These are phyloP conservation scores for Drosophila mimetica DNA, from an alignment of 2,888 invertebrate species.

Conservation along the genomic window DNA sequence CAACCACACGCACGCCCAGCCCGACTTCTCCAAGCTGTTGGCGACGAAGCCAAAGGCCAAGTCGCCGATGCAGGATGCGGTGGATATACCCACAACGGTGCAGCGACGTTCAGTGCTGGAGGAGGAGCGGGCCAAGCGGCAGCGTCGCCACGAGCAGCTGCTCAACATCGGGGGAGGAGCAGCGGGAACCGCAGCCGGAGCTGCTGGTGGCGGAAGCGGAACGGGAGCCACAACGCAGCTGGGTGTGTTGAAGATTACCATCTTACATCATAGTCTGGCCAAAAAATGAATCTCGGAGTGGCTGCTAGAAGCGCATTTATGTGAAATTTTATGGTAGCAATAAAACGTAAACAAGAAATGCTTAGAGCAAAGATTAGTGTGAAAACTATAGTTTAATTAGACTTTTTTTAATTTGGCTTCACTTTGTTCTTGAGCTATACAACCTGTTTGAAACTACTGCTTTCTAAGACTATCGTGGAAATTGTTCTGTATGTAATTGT, in stretches of 20 bases:
- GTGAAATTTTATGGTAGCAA: constrained; percentile 30
- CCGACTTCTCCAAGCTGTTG: constrained; percentile 83
- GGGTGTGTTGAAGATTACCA: constrained; percentile 68
- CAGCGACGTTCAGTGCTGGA: constrained; percentile 82
- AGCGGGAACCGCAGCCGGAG: constrained; percentile 9
- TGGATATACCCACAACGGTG: constrained; percentile 77
- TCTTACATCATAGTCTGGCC: constrained; percentile 32
- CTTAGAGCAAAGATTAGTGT: not conserved
- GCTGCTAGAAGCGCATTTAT: not conserved
- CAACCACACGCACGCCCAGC: constrained; percentile 80
- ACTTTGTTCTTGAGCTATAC: too few relatives aligned
- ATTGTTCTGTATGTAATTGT: too few relatives aligned
- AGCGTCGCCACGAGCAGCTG: constrained; percentile 81
- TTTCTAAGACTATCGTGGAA: too few relatives aligned
- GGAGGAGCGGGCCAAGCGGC: constrained; percentile 83
- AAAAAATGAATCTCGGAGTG: constrained; percentile 21
- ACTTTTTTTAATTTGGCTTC: too few relatives aligned
- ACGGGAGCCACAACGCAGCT: constrained; percentile 33
- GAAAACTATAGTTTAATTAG: not conserved
- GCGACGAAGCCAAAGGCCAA: constrained; percentile 82
- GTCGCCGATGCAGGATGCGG: constrained; percentile 83
- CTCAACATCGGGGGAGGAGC: constrained; percentile 59
- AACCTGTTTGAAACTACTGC: too few relatives aligned
- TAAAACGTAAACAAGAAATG: constrained; percentile 6
- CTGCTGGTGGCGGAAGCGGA: constrained; percentile 43